These are phyloP conservation scores for Castor canadensis DNA, from an alignment of 2,113 vertebrate species.

Conservation along the genomic window DNA sequence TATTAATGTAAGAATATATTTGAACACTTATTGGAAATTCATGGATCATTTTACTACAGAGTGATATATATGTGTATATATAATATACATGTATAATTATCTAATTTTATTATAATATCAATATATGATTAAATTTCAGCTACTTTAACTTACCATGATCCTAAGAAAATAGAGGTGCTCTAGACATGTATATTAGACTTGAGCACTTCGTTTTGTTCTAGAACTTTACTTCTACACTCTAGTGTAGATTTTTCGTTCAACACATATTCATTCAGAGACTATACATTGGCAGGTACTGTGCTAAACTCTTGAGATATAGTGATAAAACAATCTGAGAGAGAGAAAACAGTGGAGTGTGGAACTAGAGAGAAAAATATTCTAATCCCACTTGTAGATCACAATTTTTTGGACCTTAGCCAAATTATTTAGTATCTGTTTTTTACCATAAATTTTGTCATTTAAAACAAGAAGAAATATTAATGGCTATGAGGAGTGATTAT, in stretches of 20 bases:
- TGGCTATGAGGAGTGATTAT: neutral
- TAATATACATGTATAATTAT: neutral
- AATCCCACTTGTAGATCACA: neutral
- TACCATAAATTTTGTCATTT: neutral
- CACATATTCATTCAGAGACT: neutral
- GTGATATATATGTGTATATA: neutral
- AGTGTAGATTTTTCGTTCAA: neutral
- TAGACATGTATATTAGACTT: neutral
- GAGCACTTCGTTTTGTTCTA: neutral
- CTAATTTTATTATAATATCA: no score
- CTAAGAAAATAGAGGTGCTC: neutral
- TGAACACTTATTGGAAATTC: conserved; percentile 24
- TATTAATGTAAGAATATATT: conserved; percentile 25
- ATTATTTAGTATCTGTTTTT: neutral
- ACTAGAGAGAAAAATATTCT: neutral
- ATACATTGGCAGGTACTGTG: neutral
- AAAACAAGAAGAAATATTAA: neutral
- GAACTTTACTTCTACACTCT: neutral
- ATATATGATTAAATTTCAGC: neutral
- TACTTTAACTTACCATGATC: neutral
- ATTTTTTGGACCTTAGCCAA: neutral
- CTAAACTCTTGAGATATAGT: neutral
- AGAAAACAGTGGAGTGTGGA: neutral
- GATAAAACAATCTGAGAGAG: neutral
- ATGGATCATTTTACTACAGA: neutral